phyloP scores from a whole-genome alignment of 2,797 vertebrate species.

The Malacoctenus gilli region DNA sequence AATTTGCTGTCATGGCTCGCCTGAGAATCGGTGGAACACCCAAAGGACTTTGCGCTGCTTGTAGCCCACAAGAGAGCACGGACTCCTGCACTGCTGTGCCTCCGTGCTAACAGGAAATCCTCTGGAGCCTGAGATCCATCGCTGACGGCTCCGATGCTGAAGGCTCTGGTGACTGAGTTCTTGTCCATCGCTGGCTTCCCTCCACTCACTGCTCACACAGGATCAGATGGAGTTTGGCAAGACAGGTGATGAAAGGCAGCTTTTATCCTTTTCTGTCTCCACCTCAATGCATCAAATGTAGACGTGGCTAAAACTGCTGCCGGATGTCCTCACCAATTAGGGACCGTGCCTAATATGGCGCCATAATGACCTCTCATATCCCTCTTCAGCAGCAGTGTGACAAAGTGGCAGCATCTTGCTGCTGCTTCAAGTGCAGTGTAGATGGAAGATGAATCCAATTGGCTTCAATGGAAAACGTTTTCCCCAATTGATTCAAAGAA shows the following conservation, averaged over 20 bases:
- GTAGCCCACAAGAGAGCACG: constrained; percentile 71
- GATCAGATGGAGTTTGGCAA: constrained; percentile 8
- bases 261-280: constrained; percentile 66
- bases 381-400: constrained; percentile 32
- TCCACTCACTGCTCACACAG: background rate
- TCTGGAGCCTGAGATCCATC: constrained; percentile 27
- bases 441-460: constrained; percentile 16
- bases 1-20: constrained; percentile 70
- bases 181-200: constrained; percentile 60
- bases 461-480: too few species aligned
- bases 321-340: constrained; percentile 65
- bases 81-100: constrained; percentile 74
- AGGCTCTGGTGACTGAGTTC: constrained; percentile 65
- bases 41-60: constrained; percentile 57
- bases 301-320: constrained; percentile 47
- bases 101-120: constrained; percentile 53
- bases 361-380: too few species aligned
- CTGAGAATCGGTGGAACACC: constrained; percentile 64
- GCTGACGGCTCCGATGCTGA: constrained; percentile 68
- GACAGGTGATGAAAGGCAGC: constrained; percentile 1
- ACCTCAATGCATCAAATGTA: constrained; percentile 47
- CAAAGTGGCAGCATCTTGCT: constrained; percentile 15
- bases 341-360: too few species aligned
- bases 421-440: constrained; percentile 66
- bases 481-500: too few species aligned